A percentile compares a stretch with the other conserved stretches of the same genome.
Evolutionary conservation across 2,113 vertebrate genomes (phyloP).

Genomic region (human): GRCh38 chr9:95651501-95652000

Average conservation of each 20-base stretch:
- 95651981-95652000: not conserved
- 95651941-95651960: not conserved
- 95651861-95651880: not conserved
- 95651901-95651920: not conserved
- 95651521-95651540: not conserved
- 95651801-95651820: slow-evolving; percentile 5
- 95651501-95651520: not conserved
- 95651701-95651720: not conserved
- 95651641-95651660: not conserved
- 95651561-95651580: not conserved
- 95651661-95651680: not conserved
- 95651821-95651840: not conserved
- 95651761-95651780: not conserved
- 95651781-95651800: not conserved
- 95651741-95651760: not conserved
- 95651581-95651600: not conserved
- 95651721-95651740: not conserved
- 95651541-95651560: not conserved
- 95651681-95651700: not conserved
- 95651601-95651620: not conserved
- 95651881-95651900: not conserved
- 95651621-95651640: not conserved
- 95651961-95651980: not conserved
- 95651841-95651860: not conserved
- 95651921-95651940: slow-evolving; percentile 14